Conservation (phyloP, 2,113 vertebrate species). For the Struthidea cinerea region DNA sequence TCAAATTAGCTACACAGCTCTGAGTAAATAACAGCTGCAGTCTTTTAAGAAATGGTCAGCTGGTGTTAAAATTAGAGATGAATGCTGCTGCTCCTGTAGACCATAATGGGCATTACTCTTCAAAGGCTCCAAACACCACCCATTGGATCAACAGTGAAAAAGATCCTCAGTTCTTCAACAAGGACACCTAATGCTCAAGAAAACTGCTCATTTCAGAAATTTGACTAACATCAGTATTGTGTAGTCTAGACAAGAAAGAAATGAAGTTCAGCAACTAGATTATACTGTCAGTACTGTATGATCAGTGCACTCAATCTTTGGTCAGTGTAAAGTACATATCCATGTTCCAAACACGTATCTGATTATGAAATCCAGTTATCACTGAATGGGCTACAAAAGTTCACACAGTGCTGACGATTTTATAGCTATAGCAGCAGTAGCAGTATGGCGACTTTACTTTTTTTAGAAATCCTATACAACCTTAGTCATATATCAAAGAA, state of each 20-base stretch:
- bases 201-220: background rate
- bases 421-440: background rate
- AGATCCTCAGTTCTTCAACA: background rate
- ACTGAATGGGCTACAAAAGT: background rate
- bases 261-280: background rate
- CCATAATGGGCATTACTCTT: background rate
- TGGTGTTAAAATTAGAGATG: background rate
- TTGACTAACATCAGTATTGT: background rate
- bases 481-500: background rate
- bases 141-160: background rate
- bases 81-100: background rate
- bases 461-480: fast-evolving
- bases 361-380: background rate
- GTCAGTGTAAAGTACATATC: background rate
- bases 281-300: too few species aligned
- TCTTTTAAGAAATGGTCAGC: background rate
- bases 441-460: background rate
- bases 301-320: background rate
- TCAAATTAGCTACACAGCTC: background rate
- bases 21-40: slow-evolving; percentile 40
- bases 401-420: background rate
- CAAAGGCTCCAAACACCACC: background rate
- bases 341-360: background rate
- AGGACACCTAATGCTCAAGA: background rate
- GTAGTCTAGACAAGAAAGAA: background rate